phyloP scores from a whole-genome alignment of 2,113 vertebrate species.

The Hyperoodon ampullatus region DNA sequence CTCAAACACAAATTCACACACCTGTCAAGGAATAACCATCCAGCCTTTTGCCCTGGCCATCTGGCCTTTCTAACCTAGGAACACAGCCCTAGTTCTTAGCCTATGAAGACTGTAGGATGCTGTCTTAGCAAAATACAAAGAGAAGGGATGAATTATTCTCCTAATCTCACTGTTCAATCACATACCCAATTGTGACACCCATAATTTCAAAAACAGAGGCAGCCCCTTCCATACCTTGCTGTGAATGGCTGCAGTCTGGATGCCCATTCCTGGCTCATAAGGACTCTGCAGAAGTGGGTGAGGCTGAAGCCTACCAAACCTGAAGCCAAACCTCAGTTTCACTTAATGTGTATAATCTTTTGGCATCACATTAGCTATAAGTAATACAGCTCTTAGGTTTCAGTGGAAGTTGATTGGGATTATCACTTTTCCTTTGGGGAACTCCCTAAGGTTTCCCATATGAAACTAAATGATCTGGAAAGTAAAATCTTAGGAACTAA shows the following conservation, averaged over 20 bases:
- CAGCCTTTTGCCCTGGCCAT: neutral
- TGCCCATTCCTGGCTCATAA: neutral
- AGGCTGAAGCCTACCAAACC: neutral
- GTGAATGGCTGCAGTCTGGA: neutral
- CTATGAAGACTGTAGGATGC: neutral
- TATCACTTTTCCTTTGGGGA: neutral
- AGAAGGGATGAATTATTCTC: neutral
- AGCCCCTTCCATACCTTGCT: neutral
- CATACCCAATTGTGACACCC: neutral
- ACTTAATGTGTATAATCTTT: neutral
- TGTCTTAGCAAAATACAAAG: neutral
- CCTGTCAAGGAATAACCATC: neutral
- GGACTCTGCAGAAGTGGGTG: neutral
- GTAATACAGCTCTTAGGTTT: rapidly evolving
- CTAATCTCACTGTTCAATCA: neutral
- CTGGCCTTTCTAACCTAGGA: neutral
- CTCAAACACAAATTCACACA: neutral
- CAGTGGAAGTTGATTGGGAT: neutral
- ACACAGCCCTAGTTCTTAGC: neutral
- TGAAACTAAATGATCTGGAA: neutral
- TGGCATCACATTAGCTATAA: neutral
- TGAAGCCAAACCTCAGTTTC: neutral
- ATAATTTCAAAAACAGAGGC: neutral
- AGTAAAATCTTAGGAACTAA: neutral
- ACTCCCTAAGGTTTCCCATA: neutral